Evolutionary conservation across 2,797 vertebrate genomes (phyloP), one percentile per base, ranked within the genome.

Genomic region (Characodon lateralis): DNA sequence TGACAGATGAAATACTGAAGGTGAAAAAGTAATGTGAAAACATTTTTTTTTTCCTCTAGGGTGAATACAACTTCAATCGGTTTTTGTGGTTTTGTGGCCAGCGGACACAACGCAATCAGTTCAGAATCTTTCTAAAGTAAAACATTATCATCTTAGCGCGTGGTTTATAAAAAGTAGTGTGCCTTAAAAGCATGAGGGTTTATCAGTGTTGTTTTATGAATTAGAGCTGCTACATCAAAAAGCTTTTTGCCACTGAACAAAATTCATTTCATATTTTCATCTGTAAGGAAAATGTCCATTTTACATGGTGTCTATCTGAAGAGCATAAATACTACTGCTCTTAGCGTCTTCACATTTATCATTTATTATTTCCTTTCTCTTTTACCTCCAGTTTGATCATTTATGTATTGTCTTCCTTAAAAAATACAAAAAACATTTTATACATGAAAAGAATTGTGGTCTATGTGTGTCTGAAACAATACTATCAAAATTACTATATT

Each of bases 161-260:
- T 95, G 95, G 94, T 96, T 95, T 95, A 96, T 97, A 96, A 98
- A 98, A 97, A 96, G 94, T 93, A 96, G 95, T 96, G 96, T 97
- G 96, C 96, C 95, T 94, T 97, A 96, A 98, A 97, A 97, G 96
- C 96, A 95, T 97, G 97, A 97, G 97, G 96, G 97, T 97, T 97
- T 96, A 98, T 97, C 96, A 96, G 96, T 96, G 96, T 96, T 96
- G 96, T 96, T 97, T 97, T 96, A 95, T 94, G 95, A 97, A 97
- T 99, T 98, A 97, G 95, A 96, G 96, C 97, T 95, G 96, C 96
- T 97, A 98, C 98, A 98, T 97, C 96, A 97, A 97, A 99, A 99
- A 97, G 97, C 97, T 99, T 95, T 96, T 96, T 95, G 92, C 96
- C 96, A 96, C 96, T 97, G 97, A 96, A 96, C 95, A 94, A 94